A percentile compares a stretch with the other conserved stretches of the same genome.
Conservation (phyloP, 2,113 vertebrate genomes). For the Gasterosteus aculeatus region DNA sequence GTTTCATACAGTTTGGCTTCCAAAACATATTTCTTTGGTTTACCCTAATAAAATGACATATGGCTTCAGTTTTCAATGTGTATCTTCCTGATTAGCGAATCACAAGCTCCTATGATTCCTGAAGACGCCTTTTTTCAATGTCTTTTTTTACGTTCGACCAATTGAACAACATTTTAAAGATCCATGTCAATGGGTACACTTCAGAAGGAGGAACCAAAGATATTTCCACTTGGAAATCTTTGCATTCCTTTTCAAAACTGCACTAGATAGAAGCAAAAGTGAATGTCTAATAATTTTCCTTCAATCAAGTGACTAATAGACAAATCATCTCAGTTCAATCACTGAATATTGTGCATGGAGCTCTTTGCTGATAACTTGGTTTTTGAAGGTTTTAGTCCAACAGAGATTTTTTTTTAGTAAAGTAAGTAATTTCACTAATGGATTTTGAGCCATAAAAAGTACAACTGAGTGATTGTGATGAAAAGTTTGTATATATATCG, state of each 20-base stretch:
- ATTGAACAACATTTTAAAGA: neutral
- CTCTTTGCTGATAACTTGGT: neutral
- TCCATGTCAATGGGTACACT: neutral
- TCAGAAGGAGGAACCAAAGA: neutral
- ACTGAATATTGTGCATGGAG: neutral
- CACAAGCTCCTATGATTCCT: neutral
- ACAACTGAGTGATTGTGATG: neutral
- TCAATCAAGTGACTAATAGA: too few relatives aligned
- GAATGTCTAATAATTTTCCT: neutral
- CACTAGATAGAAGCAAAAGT: too few relatives aligned
- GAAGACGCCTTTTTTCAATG: neutral
- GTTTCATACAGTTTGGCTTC: conserved; percentile 11
- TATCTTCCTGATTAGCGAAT: neutral
- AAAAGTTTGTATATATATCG: neutral
- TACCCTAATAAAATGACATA: neutral
- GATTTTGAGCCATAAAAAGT: neutral
- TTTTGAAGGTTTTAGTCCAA: neutral
- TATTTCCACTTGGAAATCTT: neutral
- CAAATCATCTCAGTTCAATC: neutral
- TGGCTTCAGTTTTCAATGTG: neutral
- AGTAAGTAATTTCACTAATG: neutral
- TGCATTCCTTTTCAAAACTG: neutral
- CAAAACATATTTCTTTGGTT: conserved; percentile 4
- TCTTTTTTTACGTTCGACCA: neutral
- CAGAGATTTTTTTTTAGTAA: neutral